These are phyloP conservation scores for Ancistrus triradiatus DNA, from an alignment of 2,113 vertebrate species.

Conservation along the genomic window DNA sequence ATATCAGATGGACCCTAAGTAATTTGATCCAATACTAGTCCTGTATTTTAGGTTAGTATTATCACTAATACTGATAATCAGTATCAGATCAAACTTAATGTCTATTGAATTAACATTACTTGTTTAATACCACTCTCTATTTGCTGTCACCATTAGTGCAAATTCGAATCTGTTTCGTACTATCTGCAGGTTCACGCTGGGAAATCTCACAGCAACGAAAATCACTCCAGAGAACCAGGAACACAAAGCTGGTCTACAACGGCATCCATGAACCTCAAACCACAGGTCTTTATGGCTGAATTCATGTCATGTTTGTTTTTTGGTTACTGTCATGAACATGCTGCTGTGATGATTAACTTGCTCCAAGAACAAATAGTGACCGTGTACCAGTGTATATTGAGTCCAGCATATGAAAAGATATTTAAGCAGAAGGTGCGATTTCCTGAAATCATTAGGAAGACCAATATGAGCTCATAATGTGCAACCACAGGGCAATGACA, in stretches of 20 bases:
- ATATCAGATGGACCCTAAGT: no score
- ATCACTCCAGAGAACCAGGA: conserved; percentile 47
- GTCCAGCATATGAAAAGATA: background rate
- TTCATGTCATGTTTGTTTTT: conserved; percentile 15
- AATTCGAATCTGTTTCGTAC: no score
- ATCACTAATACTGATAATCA: no score
- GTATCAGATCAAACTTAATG: no score
- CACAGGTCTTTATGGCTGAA: conserved; percentile 49
- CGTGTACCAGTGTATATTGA: background rate
- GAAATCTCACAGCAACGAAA: conserved; percentile 45
- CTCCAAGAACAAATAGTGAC: conserved; percentile 7
- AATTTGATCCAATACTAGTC: no score
- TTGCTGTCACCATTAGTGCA: no score
- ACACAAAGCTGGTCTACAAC: conserved; percentile 56
- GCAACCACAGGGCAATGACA: conserved; percentile 14
- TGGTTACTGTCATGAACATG: conserved; percentile 6
- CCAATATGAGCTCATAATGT: conserved; percentile 12
- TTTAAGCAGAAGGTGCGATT: background rate
- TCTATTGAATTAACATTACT: no score
- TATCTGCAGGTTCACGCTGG: conserved; percentile 53
- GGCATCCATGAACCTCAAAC: conserved; percentile 53
- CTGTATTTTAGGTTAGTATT: no score
- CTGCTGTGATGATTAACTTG: background rate
- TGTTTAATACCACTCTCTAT: no score
- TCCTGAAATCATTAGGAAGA: conserved; percentile 1